phyloP scores from a whole-genome alignment of 2,113 vertebrate genomes.

The Scophthalmus maximus region DNA sequence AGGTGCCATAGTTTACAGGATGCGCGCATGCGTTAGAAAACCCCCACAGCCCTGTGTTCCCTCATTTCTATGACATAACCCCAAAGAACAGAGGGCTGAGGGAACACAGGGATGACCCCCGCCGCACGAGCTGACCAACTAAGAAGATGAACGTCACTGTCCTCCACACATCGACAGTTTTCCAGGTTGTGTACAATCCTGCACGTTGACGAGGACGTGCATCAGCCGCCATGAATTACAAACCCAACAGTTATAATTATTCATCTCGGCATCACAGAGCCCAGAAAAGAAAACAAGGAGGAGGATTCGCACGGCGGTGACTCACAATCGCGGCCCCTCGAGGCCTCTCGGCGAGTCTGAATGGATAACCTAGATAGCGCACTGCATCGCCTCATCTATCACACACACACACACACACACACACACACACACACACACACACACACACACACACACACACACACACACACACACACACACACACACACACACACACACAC shows the following conservation, averaged over 20 bases:
- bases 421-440: not conserved
- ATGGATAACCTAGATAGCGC: constrained; percentile 53
- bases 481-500: constrained; percentile 12
- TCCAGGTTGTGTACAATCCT: too few species aligned
- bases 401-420: constrained; percentile 13
- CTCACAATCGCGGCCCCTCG: constrained; percentile 22
- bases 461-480: not conserved
- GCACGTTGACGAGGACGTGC: too few species aligned
- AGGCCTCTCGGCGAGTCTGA: constrained; percentile 26
- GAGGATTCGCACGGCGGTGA: constrained; percentile 23
- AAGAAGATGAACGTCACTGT: too few species aligned
- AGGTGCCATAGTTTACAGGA: not conserved
- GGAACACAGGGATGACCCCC: too few species aligned
- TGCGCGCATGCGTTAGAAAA: too few species aligned
- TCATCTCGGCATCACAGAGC: not conserved
- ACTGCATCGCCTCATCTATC: constrained; percentile 30
- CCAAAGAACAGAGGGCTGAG: too few species aligned
- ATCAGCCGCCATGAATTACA: not conserved
- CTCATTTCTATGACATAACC: too few species aligned
- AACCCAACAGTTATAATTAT: not conserved
- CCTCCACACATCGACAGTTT: too few species aligned
- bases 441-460: constrained; percentile 16
- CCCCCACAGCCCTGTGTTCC: too few species aligned
- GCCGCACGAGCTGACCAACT: not conserved
- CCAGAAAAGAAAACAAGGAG: not conserved